Conservation (phyloP, 2,113 vertebrate species). For the Podilymbus podiceps region DNA sequence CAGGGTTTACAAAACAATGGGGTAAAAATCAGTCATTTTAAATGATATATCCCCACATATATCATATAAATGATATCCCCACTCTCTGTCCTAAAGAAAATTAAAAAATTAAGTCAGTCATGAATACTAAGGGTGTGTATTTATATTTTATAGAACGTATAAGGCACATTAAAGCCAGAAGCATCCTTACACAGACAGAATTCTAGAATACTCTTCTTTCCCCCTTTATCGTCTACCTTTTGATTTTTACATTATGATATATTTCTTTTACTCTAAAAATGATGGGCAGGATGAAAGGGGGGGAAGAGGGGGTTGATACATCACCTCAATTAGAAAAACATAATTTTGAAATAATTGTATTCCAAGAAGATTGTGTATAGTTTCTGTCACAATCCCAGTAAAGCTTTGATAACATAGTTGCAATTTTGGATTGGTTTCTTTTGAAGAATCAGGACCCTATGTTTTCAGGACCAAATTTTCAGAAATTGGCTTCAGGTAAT, state of each 20-base stretch:
- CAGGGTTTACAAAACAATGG: neutral
- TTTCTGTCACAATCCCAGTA: constrained; percentile 22
- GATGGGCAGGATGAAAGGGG: neutral
- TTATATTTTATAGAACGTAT: constrained; percentile 15
- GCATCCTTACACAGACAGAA: neutral
- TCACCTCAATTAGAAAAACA: constrained; percentile 30
- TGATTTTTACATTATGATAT: neutral
- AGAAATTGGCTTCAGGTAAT: constrained; percentile 53
- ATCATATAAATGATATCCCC: neutral
- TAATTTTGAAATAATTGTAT: constrained; percentile 43
- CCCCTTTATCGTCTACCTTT: neutral
- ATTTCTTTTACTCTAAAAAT: constrained; percentile 1
- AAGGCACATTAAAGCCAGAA: constrained; percentile 16
- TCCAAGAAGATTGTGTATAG: neutral
- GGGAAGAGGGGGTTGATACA: neutral
- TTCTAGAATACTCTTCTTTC: neutral
- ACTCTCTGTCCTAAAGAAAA: neutral
- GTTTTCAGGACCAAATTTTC: constrained; percentile 49
- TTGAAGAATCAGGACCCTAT: constrained; percentile 28
- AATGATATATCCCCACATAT: neutral
- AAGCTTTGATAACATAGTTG: constrained; percentile 41
- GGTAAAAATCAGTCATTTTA: neutral
- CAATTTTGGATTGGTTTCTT: constrained; percentile 45
- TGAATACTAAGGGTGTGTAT: neutral
- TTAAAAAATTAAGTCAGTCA: neutral